Base-by-base conservation (phyloP, 2,888 invertebrate genomes). In the Nomada lathburiana region DNA sequence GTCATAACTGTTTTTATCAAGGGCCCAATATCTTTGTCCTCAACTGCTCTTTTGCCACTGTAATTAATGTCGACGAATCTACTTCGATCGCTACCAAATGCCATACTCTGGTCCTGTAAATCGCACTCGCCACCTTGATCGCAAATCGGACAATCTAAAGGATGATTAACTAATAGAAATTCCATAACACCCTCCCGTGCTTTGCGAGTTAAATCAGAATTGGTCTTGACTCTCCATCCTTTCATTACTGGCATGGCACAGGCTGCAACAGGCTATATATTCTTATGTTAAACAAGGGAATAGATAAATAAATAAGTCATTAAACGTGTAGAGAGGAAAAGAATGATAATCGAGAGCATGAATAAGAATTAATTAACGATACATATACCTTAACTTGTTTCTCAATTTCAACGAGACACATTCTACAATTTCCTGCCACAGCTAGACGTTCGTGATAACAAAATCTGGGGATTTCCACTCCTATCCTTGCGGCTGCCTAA, bases 221-320 rank as follows among this genome's bases (percentile, higher is more conserved):
- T 98, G 26, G 99, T 99, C 94, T 99, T 99, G 26, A 99, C 96
- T 87, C 97, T 96, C 99, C 98, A 98, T n/a, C 99, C 99, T 94
- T 99, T 99, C 99, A 99, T 99, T 0, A 99, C 99, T 0, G 99
- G 99, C 99, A 99, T 99, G 18, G 99, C 99, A 94, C 99, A 99
- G 0, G 99, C 99, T 11, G 99, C 99, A 0, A 99, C 98, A 0
- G 99, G 99, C 95, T 96, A 91, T 64, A 74, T 26, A 80, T 59
- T 75, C 57, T 9, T 5, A 26, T 0, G 2, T 36, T 36, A 42
- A 3, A n/a, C 4, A 53, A 16, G 13, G 0, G 16, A 18, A 64
- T 23, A 60, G 29, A 18, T 29, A 18, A 2, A 18, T 36, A 47
- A 7, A 23, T 36, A 36, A 36, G 36, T 7, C 1, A 36, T 36